Evolutionary conservation across 2,113 vertebrate species (phyloP), one percentile per base, ranked within the genome.

Genomic region (Scomber colias): DNA sequence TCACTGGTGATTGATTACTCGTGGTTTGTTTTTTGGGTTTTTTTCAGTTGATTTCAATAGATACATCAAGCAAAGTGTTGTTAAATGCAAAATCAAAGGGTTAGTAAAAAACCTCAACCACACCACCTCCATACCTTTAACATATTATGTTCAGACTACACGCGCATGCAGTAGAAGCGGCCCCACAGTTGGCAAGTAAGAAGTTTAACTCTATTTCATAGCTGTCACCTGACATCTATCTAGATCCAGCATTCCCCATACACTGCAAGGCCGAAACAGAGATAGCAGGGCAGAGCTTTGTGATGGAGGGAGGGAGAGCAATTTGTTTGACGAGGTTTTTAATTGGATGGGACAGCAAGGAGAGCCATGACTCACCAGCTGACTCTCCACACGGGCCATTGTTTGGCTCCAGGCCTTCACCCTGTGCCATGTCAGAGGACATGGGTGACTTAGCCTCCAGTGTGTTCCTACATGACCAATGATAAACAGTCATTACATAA

Each of bases 381-480:
- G 73, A 67, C 91, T 92, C 92, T 71, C 56, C 90, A 91, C 24
- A 91, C 76, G 79, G 86, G 71, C 73, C 89, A 85, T 67, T 90
- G 21, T 84, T 11, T 85, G 85, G 79, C 84, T 87, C 84, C 83
- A 68, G 71, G 73, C 71, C 30, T 50, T 91, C 91, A 57, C 81
- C 84, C 74, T 90, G 86, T 73, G 49, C 48, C 82, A 87, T 82
- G 71, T 87, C 89, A 85, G 84, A 67, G 84, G 67, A 56, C 87
- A 90, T 69, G 72, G 75, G 66, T 69, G 90, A 75, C 83, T 63
- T 85, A 78, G 85, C 71, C 67, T 92, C 92, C 90, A 90, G 72
- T 76, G 81, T 82, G 72, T 93, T 93, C 94, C 95, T 95, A 92
- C 87, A 82, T 85, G 89, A 90, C 84, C 93, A 93, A 93, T 89